Evolutionary conservation across 1,140 invertebrate species (phyloP).

Genomic region (Asbolus verrucosus): DNA sequence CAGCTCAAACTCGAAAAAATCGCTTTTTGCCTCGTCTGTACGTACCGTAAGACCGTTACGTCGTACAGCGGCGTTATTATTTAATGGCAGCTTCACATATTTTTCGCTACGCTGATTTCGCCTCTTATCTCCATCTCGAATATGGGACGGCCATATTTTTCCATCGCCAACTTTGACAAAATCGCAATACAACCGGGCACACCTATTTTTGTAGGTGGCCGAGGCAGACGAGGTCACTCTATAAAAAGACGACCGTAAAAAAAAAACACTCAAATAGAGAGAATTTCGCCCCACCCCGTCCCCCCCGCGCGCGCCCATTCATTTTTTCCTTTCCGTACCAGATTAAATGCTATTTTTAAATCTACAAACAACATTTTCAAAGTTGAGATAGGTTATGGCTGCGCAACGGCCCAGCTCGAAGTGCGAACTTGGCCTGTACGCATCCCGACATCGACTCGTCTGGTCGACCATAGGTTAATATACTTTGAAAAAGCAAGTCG

Average conservation of each 20-base stretch:
- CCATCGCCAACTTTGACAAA: background rate
- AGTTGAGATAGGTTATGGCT: slow-evolving; percentile 62
- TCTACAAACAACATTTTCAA: slow-evolving; percentile 62
- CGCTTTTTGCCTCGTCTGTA: no score
- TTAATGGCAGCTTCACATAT: no score
- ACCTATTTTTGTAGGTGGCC: slow-evolving; percentile 7
- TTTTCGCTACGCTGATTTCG: no score
- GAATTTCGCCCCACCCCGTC: background rate
- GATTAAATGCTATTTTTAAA: slow-evolving; percentile 63
- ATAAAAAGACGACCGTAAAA: slow-evolving; percentile 3
- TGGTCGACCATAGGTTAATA: slow-evolving; percentile 58
- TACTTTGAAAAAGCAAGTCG: slow-evolving; percentile 62
- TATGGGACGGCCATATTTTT: background rate
- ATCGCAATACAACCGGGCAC: background rate
- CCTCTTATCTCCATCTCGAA: no score
- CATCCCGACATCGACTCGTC: slow-evolving; percentile 28
- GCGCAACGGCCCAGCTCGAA: slow-evolving; percentile 56
- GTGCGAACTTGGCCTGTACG: slow-evolving; percentile 8
- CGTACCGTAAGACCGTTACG: no score
- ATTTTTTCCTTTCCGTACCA: slow-evolving; percentile 56
- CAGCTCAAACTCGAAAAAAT: no score
- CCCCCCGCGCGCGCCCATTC: slow-evolving; percentile 25
- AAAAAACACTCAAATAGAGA: no score
- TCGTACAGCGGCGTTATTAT: no score
- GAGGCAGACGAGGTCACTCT: slow-evolving; percentile 1